Percentiles rank a stretch among this genome's conserved stretches.
Conservation (phyloP, 2,113 vertebrate genomes). For the Callopanchax toddi region DNA sequence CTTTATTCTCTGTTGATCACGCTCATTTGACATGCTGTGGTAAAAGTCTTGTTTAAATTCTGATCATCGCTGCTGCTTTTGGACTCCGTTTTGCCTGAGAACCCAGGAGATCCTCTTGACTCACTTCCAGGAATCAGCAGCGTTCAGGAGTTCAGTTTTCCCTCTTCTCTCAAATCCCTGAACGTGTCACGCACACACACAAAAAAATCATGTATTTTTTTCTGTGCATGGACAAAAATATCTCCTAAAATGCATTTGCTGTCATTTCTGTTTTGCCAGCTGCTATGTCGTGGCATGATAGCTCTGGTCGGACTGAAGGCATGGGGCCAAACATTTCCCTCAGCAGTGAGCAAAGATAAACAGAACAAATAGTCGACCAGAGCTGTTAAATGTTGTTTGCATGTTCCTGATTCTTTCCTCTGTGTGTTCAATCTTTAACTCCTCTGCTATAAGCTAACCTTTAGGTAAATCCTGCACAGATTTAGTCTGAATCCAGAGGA, state of each 20-base stretch:
- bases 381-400: background rate
- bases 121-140: conserved; percentile 22
- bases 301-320: too few species aligned
- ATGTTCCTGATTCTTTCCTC: background rate
- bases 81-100: background rate
- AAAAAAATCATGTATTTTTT: background rate
- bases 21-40: too few species aligned
- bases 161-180: background rate
- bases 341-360: background rate
- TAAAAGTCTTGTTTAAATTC: background rate
- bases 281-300: too few species aligned
- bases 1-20: background rate
- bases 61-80: background rate
- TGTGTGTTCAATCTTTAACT: background rate
- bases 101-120: conserved; percentile 14
- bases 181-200: background rate
- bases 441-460: background rate
- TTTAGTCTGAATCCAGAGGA: background rate
- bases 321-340: too few species aligned
- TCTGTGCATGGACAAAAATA: background rate
- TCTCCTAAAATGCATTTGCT: background rate
- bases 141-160: background rate
- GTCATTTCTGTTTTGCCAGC: background rate
- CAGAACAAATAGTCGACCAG: background rate
- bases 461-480: background rate